These are phyloP conservation scores for Cheilosia scutellata DNA, from an alignment of 2,888 invertebrate species.

Conservation along the genomic window DNA sequence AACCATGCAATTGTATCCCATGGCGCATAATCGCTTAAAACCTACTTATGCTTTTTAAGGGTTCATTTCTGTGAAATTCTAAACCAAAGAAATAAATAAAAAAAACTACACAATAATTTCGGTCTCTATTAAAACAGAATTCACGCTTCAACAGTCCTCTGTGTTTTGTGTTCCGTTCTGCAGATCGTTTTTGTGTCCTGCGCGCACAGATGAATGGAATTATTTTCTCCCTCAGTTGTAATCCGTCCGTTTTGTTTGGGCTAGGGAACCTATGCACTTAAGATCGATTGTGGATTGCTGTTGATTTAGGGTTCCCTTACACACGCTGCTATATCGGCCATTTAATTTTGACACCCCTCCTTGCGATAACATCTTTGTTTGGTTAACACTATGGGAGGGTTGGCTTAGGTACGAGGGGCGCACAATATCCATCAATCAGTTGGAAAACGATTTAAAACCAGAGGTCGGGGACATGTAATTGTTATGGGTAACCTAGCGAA, in stretches of 20 bases:
- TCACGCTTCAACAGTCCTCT: conserved; percentile 54
- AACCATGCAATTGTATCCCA: conserved; percentile 35
- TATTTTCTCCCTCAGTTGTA: conserved; percentile 40
- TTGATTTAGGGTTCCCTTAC: conserved; percentile 55
- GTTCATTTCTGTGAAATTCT: conserved; percentile 44
- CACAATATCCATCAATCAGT: conserved; percentile 55
- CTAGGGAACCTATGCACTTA: conserved; percentile 61
- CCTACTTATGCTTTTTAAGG: conserved; percentile 42
- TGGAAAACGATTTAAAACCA: conserved; percentile 60
- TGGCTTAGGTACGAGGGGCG: not conserved
- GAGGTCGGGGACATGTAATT: conserved; percentile 58
- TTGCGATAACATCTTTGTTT: conserved; percentile 66
- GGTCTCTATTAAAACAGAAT: conserved; percentile 57
- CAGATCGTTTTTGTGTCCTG: conserved; percentile 46
- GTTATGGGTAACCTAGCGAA: conserved; percentile 54
- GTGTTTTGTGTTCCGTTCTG: conserved; percentile 6
- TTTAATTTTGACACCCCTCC: conserved; percentile 72
- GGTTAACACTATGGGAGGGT: conserved; percentile 22
- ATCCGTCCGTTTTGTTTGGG: conserved; percentile 17
- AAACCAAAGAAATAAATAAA: conserved; percentile 52
- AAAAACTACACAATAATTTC: conserved; percentile 13
- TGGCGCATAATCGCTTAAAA: conserved; percentile 60
- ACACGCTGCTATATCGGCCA: conserved; percentile 35
- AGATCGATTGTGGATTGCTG: conserved; percentile 53
- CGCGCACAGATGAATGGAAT: conserved; percentile 20